Conservation (phyloP, 2,113 vertebrate genomes). For the Morone chrysops region DNA sequence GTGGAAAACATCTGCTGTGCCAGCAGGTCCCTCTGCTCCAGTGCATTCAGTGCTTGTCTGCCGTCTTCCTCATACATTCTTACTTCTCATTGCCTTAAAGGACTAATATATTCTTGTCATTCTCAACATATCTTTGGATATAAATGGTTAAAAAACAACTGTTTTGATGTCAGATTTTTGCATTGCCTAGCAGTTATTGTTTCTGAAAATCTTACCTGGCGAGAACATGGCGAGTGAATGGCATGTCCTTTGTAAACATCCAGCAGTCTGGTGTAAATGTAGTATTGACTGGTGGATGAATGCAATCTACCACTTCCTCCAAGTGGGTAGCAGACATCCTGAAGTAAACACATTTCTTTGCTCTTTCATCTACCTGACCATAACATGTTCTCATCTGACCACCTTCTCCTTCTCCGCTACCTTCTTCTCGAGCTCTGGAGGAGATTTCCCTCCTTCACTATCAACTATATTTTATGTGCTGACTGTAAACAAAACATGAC, state of each 20-base stretch:
- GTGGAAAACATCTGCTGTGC: slow-evolving; percentile 30
- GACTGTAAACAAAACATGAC: background rate
- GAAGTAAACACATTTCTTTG: slow-evolving; percentile 6
- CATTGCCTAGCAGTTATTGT: background rate
- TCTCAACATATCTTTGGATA: background rate
- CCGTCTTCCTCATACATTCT: background rate
- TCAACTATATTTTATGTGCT: background rate
- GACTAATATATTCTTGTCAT: background rate
- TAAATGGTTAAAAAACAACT: background rate
- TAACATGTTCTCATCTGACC: slow-evolving; percentile 4
- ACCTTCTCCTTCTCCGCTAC: background rate
- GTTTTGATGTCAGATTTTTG: background rate
- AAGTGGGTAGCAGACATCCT: background rate
- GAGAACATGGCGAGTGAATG: background rate
- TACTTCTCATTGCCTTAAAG: background rate
- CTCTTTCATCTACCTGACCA: background rate
- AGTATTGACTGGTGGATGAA: slow-evolving; percentile 14
- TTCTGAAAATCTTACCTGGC: background rate
- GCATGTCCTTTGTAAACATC: background rate
- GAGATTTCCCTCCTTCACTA: background rate
- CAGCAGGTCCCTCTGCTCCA: slow-evolving; percentile 13
- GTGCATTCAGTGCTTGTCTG: background rate
- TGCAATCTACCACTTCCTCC: background rate
- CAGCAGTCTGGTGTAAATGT: background rate
- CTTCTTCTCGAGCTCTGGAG: background rate